Percentiles rank a stretch among this genome's conserved stretches.
These are phyloP conservation scores for Cyprinus carpio DNA, from an alignment of 2,113 vertebrate species.

Conservation along the genomic window DNA sequence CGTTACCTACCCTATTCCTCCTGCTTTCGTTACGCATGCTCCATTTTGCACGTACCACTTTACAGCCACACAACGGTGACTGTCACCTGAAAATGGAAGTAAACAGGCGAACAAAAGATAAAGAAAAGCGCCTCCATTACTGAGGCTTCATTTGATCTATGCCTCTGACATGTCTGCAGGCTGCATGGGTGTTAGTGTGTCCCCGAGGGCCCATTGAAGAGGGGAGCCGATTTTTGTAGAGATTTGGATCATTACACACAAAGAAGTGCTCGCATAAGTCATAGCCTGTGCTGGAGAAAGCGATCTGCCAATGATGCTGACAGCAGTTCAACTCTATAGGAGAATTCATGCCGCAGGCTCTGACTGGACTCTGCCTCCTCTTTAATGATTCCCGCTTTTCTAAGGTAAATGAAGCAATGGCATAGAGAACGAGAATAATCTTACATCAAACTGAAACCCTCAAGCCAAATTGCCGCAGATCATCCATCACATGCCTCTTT, in stretches of 20 bases:
- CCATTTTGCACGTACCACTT: not conserved
- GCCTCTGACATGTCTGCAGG: constrained; percentile 68
- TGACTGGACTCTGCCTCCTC: constrained; percentile 82
- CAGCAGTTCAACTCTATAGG: constrained; percentile 82
- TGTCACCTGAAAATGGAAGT: constrained; percentile 35
- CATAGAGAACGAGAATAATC: constrained; percentile 55
- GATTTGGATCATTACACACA: constrained; percentile 85
- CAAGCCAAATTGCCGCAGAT: constrained; percentile 58
- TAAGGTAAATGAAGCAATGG: constrained; percentile 83
- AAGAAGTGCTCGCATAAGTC: constrained; percentile 84
- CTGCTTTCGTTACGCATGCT: constrained; percentile 9
- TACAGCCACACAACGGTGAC: constrained; percentile 11
- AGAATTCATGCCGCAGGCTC: constrained; percentile 81
- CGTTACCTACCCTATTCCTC: constrained; percentile 30
- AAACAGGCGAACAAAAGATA: constrained; percentile 68
- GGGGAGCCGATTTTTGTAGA: constrained; percentile 75
- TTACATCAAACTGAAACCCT: constrained; percentile 48
- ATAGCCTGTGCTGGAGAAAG: constrained; percentile 77
- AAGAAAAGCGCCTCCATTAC: constrained; percentile 69
- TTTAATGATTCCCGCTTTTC: constrained; percentile 79
- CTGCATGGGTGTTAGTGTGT: constrained; percentile 79
- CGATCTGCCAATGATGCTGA: constrained; percentile 85
- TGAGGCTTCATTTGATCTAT: constrained; percentile 75
- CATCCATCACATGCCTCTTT: constrained; percentile 52
- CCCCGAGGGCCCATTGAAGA: constrained; percentile 79